Evolutionary conservation across 2,888 invertebrate species (phyloP).

Genomic region (Acleris holmiana): DNA sequence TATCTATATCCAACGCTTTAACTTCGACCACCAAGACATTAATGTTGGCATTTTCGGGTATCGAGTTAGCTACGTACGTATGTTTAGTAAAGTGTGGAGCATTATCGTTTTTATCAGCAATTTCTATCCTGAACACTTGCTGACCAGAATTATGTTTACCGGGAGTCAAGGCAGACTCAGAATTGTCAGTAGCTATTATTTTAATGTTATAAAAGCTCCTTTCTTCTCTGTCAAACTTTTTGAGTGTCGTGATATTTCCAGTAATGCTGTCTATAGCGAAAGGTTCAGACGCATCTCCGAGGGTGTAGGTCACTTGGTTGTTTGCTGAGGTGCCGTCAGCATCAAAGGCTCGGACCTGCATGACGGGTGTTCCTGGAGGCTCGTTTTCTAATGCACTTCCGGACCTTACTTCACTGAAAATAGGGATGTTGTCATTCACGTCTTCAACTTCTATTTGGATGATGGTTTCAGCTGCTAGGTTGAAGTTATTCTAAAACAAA

Average conservation of each 20-base stretch:
- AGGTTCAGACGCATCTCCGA: conserved; percentile 87
- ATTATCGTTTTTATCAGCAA: conserved; percentile 98
- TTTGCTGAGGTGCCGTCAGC: conserved; percentile 92
- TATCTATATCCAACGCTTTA: conserved; percentile 94
- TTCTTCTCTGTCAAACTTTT: conserved; percentile 93
- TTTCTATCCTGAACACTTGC: conserved; percentile 94
- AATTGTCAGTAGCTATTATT: conserved; percentile 95
- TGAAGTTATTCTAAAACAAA: conserved; percentile 88
- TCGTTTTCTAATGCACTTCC: conserved; percentile 95
- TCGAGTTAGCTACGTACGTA: conserved; percentile 89
- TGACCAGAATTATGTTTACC: conserved; percentile 89
- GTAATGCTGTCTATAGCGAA: conserved; percentile 93
- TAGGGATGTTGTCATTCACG: conserved; percentile 95
- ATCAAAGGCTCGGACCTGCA: conserved; percentile 94
- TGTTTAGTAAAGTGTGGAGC: conserved; percentile 93
- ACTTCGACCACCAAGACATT: conserved; percentile 94
- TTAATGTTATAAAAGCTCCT: conserved; percentile 94
- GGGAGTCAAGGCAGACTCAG: conserved; percentile 89
- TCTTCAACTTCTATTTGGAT: conserved; percentile 92
- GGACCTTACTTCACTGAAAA: conserved; percentile 91
- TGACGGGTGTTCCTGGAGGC: conserved; percentile 91
- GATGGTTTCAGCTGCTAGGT: conserved; percentile 90
- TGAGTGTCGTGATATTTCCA: conserved; percentile 93
- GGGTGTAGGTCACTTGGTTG: conserved; percentile 92
- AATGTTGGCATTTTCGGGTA: conserved; percentile 93